These are phyloP conservation scores for Eumeta japonica DNA, from an alignment of 1,140 invertebrate genomes.

Conservation along the genomic window DNA sequence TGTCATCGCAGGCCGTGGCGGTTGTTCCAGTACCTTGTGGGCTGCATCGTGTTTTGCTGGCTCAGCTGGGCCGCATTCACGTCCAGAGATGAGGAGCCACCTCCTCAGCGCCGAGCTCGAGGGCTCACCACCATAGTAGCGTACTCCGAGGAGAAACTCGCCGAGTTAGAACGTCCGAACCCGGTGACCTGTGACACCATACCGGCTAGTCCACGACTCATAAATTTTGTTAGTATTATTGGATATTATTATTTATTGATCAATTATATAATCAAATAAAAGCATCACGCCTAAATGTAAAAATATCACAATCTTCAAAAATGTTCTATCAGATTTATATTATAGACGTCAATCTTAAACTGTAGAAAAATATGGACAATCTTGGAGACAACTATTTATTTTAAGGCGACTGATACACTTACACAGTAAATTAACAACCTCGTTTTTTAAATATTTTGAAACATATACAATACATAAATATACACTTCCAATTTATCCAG, in stretches of 20 bases:
- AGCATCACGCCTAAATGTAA: too few species aligned
- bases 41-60: constrained; percentile 35
- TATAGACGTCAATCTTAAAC: too few species aligned
- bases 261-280: not conserved
- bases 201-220: constrained; percentile 32
- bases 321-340: too few species aligned
- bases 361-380: too few species aligned
- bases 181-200: constrained; percentile 35
- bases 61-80: constrained; percentile 43
- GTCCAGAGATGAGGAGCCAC: constrained; percentile 22
- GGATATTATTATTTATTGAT: not conserved
- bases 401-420: too few species aligned
- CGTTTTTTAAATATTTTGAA: too few species aligned
- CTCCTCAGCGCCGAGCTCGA: constrained; percentile 5
- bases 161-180: constrained; percentile 37
- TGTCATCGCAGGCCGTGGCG: constrained; percentile 24
- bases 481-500: too few species aligned
- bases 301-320: too few species aligned
- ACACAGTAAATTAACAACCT: too few species aligned
- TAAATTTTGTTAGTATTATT: constrained; percentile 30
- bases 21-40: constrained; percentile 37
- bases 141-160: constrained; percentile 42
- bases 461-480: too few species aligned
- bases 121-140: constrained; percentile 34
- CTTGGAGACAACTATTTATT: too few species aligned